Evolutionary conservation across 2,113 vertebrate species (phyloP).

Genomic region (Aramus guarauna): DNA sequence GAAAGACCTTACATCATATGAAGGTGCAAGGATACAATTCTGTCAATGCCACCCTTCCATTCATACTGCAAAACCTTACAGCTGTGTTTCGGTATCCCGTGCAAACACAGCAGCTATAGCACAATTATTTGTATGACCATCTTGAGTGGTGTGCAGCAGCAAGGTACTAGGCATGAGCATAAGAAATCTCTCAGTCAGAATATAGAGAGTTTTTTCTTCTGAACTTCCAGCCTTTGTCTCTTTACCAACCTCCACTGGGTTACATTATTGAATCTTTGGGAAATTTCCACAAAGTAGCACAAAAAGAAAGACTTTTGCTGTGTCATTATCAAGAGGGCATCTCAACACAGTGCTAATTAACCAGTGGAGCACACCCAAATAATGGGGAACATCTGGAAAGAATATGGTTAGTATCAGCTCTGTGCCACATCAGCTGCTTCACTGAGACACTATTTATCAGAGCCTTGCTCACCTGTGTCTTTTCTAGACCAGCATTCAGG

Average conservation of each 20-base stretch:
- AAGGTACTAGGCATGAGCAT: not conserved
- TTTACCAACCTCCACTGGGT: not conserved
- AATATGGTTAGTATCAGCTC: not conserved
- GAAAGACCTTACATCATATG: not conserved
- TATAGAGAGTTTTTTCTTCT: not conserved
- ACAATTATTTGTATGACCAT: not conserved
- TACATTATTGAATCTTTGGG: not conserved
- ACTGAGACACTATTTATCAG: not conserved
- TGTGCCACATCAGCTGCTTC: not conserved
- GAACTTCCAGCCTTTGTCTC: not conserved
- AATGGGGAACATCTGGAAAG: not conserved
- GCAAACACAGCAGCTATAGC: not conserved
- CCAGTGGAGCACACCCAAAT: not conserved
- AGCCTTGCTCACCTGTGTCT: not conserved
- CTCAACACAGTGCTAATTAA: not conserved
- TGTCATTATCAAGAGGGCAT: not conserved
- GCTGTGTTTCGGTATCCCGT: not conserved
- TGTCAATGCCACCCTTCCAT: not conserved
- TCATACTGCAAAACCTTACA: not conserved
- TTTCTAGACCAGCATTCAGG: not conserved
- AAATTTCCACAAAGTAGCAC: not conserved
- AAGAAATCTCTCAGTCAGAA: not conserved
- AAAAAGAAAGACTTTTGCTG: not conserved
- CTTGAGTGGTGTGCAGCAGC: not conserved
- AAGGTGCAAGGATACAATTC: not conserved